phyloP scores from a whole-genome alignment of 1,140 invertebrate species.

The Acromyrmex heyeri region DNA sequence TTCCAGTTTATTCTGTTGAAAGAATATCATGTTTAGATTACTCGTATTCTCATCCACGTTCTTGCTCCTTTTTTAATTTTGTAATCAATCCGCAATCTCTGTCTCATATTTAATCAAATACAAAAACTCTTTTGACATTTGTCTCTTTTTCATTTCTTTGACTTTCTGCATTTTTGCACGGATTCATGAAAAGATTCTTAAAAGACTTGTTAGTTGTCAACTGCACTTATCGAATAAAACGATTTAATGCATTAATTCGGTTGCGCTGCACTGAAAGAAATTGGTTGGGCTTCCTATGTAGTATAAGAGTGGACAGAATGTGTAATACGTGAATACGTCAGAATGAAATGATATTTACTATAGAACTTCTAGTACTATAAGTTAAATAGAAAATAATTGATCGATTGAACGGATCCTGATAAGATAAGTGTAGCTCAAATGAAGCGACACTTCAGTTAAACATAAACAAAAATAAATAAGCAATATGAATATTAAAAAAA shows the following conservation, averaged over 20 bases:
- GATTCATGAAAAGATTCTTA: neutral
- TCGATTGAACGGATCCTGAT: neutral
- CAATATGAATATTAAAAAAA: neutral
- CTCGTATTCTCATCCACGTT: neutral
- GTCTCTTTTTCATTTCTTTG: neutral
- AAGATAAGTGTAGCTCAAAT: neutral
- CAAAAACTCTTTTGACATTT: neutral
- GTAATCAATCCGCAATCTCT: neutral
- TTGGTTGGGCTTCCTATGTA: neutral
- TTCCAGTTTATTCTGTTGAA: neutral
- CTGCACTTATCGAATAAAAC: neutral
- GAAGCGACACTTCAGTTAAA: neutral
- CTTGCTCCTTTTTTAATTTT: neutral
- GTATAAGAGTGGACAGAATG: neutral
- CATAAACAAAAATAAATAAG: neutral
- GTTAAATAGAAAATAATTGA: neutral
- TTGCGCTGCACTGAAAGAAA: neutral
- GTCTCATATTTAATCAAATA: neutral
- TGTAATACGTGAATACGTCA: neutral
- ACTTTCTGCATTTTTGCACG: slow-evolving; percentile 18
- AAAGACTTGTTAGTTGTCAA: neutral
- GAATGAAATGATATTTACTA: neutral
- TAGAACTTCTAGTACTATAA: neutral
- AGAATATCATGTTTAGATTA: slow-evolving; percentile 10
- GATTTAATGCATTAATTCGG: slow-evolving; percentile 7